Base-by-base conservation (phyloP, 2,888 invertebrate species). In the Zaprionus bogoriensis region DNA sequence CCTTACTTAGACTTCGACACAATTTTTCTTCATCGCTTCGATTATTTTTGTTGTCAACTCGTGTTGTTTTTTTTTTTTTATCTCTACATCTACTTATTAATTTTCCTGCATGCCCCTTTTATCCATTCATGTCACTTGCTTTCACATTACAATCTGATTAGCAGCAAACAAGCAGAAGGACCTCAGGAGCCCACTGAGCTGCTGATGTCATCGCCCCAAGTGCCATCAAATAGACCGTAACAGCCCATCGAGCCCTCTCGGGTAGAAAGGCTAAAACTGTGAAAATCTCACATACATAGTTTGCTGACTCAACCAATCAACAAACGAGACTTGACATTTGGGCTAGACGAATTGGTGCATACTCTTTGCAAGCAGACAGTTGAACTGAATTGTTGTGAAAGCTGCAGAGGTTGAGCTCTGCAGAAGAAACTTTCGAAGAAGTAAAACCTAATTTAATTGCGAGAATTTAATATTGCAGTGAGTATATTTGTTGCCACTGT, bases 131-230 rank as follows among this genome's bases (percentile, higher is more conserved):
- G 2, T n/a, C 45, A 10, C 2, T 10, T 17, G 17, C n/a, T 53
- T 51, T n/a, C 32, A 54, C 53, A 63, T 68, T 32, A 58, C 39
- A 44, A 65, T 58, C 57, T 72, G 64, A 74, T 68, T 68, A 76
- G 59, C 53, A n/a, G 54, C 64, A 55, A 75, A 67, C 57, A 67
- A 73, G 41, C 51, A 38, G n/a, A 19, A 52, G 23, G 20, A 22
- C 5, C 39, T 14, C 7, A 39, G 10, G 10, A 39, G 5, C 19
- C 20, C 20, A 30, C 19, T 4, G 1, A n/a, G 27, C 12, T 65
- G 84, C 78, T 84, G 81, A 84, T 84, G 84, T 84, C 78, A 78
- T 79, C 64, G n/a, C n/a, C n/a, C 32, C 62, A 38, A 42, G 52
- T 64, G 38, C 55, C 63, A 41, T 66, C 58, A 80, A 67, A 65